Base-by-base conservation (phyloP, 2,797 vertebrate genomes). In the Crenichthys baileyi region DNA sequence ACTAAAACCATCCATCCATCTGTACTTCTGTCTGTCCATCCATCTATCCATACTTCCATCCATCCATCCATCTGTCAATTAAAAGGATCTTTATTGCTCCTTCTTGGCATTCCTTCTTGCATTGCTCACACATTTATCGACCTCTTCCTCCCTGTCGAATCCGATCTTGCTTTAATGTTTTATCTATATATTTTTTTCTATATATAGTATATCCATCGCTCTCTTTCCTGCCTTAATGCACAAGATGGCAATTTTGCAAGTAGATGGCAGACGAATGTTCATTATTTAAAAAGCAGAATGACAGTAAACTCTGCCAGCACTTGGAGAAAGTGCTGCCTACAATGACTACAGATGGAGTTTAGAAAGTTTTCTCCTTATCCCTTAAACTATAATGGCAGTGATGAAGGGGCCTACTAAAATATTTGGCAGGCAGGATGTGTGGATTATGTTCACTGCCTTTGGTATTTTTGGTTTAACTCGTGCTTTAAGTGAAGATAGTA, bases 201-300 rank as follows among this genome's bases (percentile, higher is more conserved):
- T 20, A 58, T 60, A 26, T 41, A 58, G 36, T 60, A 41, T 20
- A 18, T 60, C 24, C 16, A 18, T 61, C 61, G 56, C 70, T 73
- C 26, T 55, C 58, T 46, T 16, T 63, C 68, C 75, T 77, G 56
- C 70, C 61, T 65, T 73, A 82, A 81, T 80, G 79, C 75, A 82
- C 61, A 56, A 72, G 75, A 73, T 0, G 61, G 75, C 50, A 39
- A 65, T 72, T 72, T 29, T 76, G 80, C 20, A 53, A 70, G 75
- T 76, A 26, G 75, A 79, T 48, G 13, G 76, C 76, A 75, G 79
- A 65, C 0, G n/a, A 87, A 81, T 71, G 77, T 88, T 88, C 81
- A 86, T 92, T 82, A 80, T 89, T 87, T 81, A 70, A 82, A 85
- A 74, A 75, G 77, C 82, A 78, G 88, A 85, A 85, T 84, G 88